phyloP scores from a whole-genome alignment of 2,113 vertebrate genomes.

The Nestor notabilis region DNA sequence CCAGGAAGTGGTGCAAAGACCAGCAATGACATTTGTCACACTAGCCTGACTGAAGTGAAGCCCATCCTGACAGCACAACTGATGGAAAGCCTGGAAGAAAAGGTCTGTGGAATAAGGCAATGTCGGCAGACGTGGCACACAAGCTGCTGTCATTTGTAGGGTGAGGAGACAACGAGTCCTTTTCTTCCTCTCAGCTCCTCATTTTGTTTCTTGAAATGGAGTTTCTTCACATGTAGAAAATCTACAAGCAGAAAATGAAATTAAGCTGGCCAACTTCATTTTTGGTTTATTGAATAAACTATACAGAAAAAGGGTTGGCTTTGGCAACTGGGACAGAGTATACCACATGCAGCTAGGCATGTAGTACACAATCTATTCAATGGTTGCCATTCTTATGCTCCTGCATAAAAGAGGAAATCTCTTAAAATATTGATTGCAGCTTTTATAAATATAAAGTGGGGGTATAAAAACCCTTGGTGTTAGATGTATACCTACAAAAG shows the following conservation, averaged over 20 bases:
- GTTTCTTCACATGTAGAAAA: neutral
- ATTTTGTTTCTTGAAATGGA: neutral
- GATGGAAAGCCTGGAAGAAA: neutral
- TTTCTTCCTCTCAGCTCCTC: neutral
- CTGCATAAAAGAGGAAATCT: neutral
- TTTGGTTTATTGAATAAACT: neutral
- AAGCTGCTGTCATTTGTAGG: neutral
- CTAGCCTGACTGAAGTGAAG: neutral
- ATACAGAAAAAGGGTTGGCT: neutral
- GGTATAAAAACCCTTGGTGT: neutral
- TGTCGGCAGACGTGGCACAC: neutral
- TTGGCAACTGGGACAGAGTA: neutral
- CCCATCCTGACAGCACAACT: neutral
- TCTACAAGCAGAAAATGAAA: conserved; percentile 49
- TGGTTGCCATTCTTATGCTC: neutral
- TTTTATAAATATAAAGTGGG: neutral
- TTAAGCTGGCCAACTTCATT: neutral
- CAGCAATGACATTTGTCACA: neutral
- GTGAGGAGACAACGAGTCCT: neutral
- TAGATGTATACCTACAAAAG: neutral
- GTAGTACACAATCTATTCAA: neutral
- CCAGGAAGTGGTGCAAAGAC: neutral
- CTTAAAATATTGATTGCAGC: neutral
- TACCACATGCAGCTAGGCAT: neutral
- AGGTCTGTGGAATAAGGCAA: neutral